These are phyloP conservation scores for Hypomecis punctinalis DNA, from an alignment of 2,888 invertebrate genomes.

Conservation along the genomic window DNA sequence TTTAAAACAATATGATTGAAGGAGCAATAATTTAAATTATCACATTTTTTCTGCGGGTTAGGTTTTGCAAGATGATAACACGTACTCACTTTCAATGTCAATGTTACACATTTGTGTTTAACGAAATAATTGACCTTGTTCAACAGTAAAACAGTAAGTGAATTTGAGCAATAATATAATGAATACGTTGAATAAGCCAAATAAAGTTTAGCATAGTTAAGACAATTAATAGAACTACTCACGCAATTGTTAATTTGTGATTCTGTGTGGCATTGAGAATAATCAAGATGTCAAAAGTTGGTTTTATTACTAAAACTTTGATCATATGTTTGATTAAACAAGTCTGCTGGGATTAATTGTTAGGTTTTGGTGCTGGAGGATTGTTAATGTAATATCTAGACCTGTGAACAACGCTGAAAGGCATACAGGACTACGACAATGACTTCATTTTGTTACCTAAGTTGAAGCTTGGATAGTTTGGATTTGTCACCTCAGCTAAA, in stretches of 20 bases:
- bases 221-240: constrained; percentile 32
- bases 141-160: constrained; percentile 9
- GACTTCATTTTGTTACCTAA: too few relatives aligned
- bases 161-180: constrained; percentile 24
- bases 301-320: constrained; percentile 15
- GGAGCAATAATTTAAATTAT: too few relatives aligned
- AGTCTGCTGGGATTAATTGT: constrained; percentile 1
- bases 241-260: constrained; percentile 29
- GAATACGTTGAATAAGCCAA: constrained; percentile 17
- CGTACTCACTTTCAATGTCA: neutral
- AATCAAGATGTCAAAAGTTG: constrained; percentile 19
- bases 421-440: too few relatives aligned
- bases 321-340: constrained; percentile 11
- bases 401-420: too few relatives aligned
- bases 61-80: too few relatives aligned
- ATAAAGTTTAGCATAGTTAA: constrained; percentile 31
- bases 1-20: too few relatives aligned
- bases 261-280: constrained; percentile 23
- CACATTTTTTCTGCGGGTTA: too few relatives aligned
- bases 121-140: constrained; percentile 13
- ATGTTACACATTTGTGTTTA: neutral
- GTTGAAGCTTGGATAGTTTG: too few relatives aligned
- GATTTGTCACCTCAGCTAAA: too few relatives aligned
- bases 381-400: neutral
- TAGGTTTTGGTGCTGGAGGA: neutral